Percentiles rank a stretch among this genome's conserved stretches.
These are phyloP conservation scores for Coptodon rendalli DNA, from an alignment of 2,113 vertebrate species.

Conservation along the genomic window DNA sequence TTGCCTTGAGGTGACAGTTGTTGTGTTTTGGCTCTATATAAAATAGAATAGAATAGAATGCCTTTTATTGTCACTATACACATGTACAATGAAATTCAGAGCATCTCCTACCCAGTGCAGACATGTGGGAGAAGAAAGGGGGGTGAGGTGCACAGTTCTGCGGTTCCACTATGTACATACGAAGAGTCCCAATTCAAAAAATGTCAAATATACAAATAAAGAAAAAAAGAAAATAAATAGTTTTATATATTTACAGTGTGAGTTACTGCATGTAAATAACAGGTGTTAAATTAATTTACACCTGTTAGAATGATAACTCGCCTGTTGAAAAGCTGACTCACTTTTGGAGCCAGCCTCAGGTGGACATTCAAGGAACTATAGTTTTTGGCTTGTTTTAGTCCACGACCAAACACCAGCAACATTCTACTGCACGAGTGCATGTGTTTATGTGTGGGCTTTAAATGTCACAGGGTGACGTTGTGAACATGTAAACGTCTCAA, in stretches of 20 bases:
- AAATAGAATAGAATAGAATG: background rate
- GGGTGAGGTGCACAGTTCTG: background rate
- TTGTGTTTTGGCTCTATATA: background rate
- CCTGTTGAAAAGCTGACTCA: background rate
- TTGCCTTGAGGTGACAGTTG: background rate
- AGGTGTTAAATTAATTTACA: background rate
- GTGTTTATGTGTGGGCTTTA: background rate
- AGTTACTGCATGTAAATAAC: background rate
- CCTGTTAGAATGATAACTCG: background rate
- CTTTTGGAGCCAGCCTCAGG: background rate
- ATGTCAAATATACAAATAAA: background rate
- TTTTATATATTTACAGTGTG: background rate
- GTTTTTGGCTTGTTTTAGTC: background rate
- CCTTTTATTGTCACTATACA: background rate
- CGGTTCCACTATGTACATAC: background rate
- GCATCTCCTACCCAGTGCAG: background rate
- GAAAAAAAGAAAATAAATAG: background rate
- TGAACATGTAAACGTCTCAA: background rate
- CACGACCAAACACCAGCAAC: background rate
- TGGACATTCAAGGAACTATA: background rate
- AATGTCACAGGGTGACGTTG: background rate
- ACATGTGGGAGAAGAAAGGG: background rate
- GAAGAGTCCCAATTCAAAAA: background rate
- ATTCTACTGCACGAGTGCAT: background rate
- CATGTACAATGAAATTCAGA: background rate